phyloP scores from a whole-genome alignment of 2,113 vertebrate genomes.

The Rissa tridactyla region DNA sequence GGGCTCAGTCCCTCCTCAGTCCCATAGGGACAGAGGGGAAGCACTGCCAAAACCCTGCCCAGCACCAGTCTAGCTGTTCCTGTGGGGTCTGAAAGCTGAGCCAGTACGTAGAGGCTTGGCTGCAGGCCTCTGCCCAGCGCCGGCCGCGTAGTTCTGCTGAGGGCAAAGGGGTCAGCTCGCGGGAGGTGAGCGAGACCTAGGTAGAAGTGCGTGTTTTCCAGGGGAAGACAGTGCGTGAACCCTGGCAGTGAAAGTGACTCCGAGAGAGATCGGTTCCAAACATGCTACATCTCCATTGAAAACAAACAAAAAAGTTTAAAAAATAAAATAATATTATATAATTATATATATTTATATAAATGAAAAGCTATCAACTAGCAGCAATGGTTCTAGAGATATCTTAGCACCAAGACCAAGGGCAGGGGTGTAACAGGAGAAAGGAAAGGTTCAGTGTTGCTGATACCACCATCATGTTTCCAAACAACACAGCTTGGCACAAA shows the following conservation, averaged over 20 bases:
- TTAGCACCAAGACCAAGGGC: slow-evolving; percentile 82
- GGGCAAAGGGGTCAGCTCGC: background rate
- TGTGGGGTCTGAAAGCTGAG: background rate
- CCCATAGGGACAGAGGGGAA: background rate
- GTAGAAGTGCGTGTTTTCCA: slow-evolving; percentile 61
- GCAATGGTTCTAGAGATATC: slow-evolving; percentile 81
- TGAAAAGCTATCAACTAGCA: slow-evolving; percentile 82
- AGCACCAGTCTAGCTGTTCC: background rate
- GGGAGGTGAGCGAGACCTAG: slow-evolving; percentile 3
- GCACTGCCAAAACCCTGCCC: background rate
- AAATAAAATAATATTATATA: slow-evolving; percentile 79
- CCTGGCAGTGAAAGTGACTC: slow-evolving; percentile 75
- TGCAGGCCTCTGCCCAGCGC: background rate
- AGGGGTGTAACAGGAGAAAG: slow-evolving; percentile 31
- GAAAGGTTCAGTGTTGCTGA: slow-evolving; percentile 80
- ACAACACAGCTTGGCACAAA: slow-evolving; percentile 66
- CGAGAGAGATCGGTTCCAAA: slow-evolving; percentile 65
- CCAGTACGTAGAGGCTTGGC: background rate
- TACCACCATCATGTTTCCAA: slow-evolving; percentile 66
- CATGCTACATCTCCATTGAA: slow-evolving; percentile 81
- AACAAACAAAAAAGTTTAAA: slow-evolving; percentile 76
- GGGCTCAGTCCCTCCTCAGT: background rate
- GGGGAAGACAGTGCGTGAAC: slow-evolving; percentile 76
- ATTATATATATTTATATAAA: slow-evolving; percentile 77
- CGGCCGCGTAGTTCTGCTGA: background rate